phyloP scores from a whole-genome alignment of 1,140 invertebrate genomes.

The Scaptomyza montana region DNA sequence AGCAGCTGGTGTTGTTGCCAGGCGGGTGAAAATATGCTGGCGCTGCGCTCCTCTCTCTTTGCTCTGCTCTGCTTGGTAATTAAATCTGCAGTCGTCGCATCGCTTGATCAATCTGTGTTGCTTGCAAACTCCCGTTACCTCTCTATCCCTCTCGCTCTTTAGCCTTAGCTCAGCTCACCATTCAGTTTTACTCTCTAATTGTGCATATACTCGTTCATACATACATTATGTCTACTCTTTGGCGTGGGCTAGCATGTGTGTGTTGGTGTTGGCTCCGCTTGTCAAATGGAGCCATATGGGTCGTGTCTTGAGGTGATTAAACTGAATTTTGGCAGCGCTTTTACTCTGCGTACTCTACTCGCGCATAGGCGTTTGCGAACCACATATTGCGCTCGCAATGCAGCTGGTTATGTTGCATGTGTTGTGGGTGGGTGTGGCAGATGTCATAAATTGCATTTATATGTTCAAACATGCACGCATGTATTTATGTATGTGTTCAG shows the following conservation, averaged over 20 bases:
- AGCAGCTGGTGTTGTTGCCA: constrained; percentile 56
- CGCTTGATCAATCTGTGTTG: constrained; percentile 51
- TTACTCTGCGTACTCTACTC: constrained; percentile 17
- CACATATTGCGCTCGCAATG: constrained; percentile 36
- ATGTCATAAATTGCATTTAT: constrained; percentile 49
- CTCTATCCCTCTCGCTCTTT: not conserved
- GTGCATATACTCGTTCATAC: constrained; percentile 23
- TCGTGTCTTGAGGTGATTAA: constrained; percentile 69
- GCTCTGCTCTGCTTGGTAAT: constrained; percentile 46
- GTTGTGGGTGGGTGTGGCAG: constrained; percentile 43
- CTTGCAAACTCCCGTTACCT: constrained; percentile 2
- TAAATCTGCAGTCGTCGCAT: constrained; percentile 66
- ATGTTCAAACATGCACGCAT: no score
- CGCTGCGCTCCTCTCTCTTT: constrained; percentile 24
- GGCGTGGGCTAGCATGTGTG: constrained; percentile 53
- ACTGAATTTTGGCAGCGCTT: constrained; percentile 69
- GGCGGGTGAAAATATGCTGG: constrained; percentile 66
- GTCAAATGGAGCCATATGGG: constrained; percentile 55
- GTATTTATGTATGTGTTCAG: not conserved
- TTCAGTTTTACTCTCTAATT: constrained; percentile 9
- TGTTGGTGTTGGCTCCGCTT: constrained; percentile 46
- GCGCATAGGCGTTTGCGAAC: constrained; percentile 31
- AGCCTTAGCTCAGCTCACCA: not conserved
- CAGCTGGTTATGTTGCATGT: constrained; percentile 9
- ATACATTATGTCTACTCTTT: constrained; percentile 42